These are phyloP conservation scores for Zenarchopterus dispar DNA, from an alignment of 2,797 vertebrate species.

Conservation along the genomic window DNA sequence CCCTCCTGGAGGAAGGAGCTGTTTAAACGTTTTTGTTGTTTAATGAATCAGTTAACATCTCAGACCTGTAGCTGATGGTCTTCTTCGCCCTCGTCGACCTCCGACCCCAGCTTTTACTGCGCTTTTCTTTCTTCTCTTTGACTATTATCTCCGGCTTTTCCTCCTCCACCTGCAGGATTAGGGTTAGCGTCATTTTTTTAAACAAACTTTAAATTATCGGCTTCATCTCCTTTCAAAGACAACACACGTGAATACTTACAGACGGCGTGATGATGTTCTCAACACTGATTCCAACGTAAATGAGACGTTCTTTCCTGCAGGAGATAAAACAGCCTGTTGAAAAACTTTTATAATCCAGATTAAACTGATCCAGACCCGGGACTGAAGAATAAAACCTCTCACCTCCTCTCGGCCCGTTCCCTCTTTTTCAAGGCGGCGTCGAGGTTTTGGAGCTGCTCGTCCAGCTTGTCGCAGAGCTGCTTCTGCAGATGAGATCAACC, in stretches of 20 bases:
- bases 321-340: neutral
- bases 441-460: conserved; percentile 92
- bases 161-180: conserved; percentile 79
- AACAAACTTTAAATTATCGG: neutral
- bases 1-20: too few species aligned
- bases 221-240: neutral
- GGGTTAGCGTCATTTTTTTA: neutral
- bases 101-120: conserved; percentile 89
- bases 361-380: too few species aligned
- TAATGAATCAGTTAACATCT: neutral
- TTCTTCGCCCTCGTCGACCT: conserved; percentile 93
- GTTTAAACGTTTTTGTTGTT: too few species aligned
- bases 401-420: conserved; percentile 95
- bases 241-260: conserved; percentile 75
- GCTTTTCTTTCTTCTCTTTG: conserved; percentile 91
- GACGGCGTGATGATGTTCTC: conserved; percentile 97
- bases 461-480: conserved; percentile 93
- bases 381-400: neutral
- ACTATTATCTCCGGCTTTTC: conserved; percentile 68
- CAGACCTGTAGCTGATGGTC: conserved; percentile 90
- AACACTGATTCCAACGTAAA: conserved; percentile 97
- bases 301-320: conserved; percentile 90
- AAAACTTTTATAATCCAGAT: too few species aligned
- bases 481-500: conserved; percentile 80
- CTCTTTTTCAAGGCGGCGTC: conserved; percentile 95